Base-by-base conservation (phyloP, 2,888 invertebrate species). In the Caenorhabditis drosophilae region DNA sequence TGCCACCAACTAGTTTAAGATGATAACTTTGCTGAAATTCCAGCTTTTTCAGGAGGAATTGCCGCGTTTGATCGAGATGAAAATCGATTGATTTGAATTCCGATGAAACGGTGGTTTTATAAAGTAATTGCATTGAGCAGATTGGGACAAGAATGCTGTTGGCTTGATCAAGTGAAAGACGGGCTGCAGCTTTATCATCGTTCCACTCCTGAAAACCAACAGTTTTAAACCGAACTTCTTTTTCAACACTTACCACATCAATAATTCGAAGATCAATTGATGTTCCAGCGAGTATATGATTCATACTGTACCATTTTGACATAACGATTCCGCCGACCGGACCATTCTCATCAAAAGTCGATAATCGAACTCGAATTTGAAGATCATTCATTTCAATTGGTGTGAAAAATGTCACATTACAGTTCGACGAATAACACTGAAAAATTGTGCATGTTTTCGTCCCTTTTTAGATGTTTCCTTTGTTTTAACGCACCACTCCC, bases 151-250 rank as follows among this genome's bases (percentile, higher is more conserved):
- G 47, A 11, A 59, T 26, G 48, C 52, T 52, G 4, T 36, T 20
- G 6, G 26, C 44, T 15, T 42, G 55, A n/a, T 35, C 59, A 16
- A 59, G 45, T 9, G 59, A 18, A 22, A 73, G 26, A 15, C 52
- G 38, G 12, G 61, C 67, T 11, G 73, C 58, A 16, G 70, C 73
- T 46, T 66, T 63, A 49, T 73, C 73, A 22, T 73, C 70, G 12
- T 59, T 58, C 73, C 73, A 73, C 2, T 57, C 48, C 62, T 55
- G 53, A 22, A 47, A 38, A 31, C 6, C 31, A 31, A 31, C 6
- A 31, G 6, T 31, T 12, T 12, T 12, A 31, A 31, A 9, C 12
- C 31, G 6, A n/a, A n/a, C n/a, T n/a, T n/a, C n/a, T n/a, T n/a
- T n/a, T n/a, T n/a, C n/a, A n/a, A n/a, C n/a, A n/a, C n/a, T n/a